These are phyloP conservation scores for Eidolon dupreanum DNA, from an alignment of 2,797 vertebrate species.

Conservation along the genomic window DNA sequence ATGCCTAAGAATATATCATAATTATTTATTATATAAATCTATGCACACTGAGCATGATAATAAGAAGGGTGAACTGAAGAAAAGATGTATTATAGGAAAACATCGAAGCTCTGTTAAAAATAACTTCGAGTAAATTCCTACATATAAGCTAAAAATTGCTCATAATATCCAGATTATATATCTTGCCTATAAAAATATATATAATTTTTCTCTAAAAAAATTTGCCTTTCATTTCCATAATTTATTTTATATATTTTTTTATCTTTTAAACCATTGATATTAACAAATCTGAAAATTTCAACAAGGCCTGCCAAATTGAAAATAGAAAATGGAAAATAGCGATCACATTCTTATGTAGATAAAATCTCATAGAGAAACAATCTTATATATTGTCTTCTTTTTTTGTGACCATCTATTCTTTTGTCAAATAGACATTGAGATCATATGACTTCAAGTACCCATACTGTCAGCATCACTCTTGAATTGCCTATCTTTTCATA, in stretches of 20 bases:
- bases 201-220: slow-evolving; percentile 37
- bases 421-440: neutral
- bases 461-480: neutral
- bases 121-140: slow-evolving; percentile 35
- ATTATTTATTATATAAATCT: neutral
- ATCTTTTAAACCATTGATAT: slow-evolving; percentile 38
- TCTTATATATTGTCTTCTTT: neutral
- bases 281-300: slow-evolving; percentile 52
- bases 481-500: neutral
- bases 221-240: slow-evolving; percentile 41
- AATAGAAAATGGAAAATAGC: neutral
- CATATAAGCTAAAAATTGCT: slow-evolving; percentile 31
- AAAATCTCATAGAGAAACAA: neutral
- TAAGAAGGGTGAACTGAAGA: slow-evolving; percentile 24
- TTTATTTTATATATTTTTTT: slow-evolving; percentile 51
- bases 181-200: neutral
- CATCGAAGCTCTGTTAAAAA: slow-evolving; percentile 45
- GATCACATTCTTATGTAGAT: neutral
- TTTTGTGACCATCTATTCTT: neutral
- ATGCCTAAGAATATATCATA: neutral
- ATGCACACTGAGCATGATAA: neutral
- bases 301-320: neutral
- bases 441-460: neutral
- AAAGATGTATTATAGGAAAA: neutral
- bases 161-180: slow-evolving; percentile 15